phyloP scores from a whole-genome alignment of 37 sponge, comb jelly and placozoan species.

The Chondrosia reniformis region DNA sequence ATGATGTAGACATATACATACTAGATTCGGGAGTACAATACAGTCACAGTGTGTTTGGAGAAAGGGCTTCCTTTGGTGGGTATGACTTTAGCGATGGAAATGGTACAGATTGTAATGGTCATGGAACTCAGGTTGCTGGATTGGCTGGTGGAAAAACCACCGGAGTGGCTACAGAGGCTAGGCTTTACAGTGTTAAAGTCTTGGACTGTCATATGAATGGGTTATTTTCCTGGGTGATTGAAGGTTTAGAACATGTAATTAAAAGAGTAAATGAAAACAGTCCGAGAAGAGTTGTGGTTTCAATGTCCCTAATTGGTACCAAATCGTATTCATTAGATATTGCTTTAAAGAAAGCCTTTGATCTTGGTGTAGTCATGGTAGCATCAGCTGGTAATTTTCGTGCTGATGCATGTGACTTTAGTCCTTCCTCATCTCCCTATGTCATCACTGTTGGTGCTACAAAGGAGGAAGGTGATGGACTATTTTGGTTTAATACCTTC shows the following conservation, averaged over 20 bases:
- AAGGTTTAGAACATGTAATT: slow-evolving; percentile 8
- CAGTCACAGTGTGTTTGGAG: slow-evolving; percentile 8
- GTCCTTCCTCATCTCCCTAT: not conserved
- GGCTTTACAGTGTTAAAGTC: slow-evolving; percentile 19
- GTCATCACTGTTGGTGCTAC: slow-evolving; percentile 27
- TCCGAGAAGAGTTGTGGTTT: not conserved
- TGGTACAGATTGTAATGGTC: slow-evolving; percentile 25
- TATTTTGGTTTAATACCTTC: not conserved
- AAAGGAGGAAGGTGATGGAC: not conserved
- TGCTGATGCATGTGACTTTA: slow-evolving; percentile 15
- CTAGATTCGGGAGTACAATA: slow-evolving; percentile 17
- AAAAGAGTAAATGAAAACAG: not conserved
- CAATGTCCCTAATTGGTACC: slow-evolving; percentile 16
- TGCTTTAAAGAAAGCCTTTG: not conserved
- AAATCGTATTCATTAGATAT: not conserved
- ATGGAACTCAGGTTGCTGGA: slow-evolving; percentile 21
- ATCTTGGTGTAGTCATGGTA: slow-evolving; percentile 15
- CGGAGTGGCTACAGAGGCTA: slow-evolving; percentile 26
- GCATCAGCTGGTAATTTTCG: slow-evolving; percentile 15
- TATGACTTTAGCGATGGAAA: not conserved
- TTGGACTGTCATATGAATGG: not conserved
- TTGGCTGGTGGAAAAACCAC: slow-evolving; percentile 3
- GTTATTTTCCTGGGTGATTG: not conserved
- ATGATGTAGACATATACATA: slow-evolving; percentile 16
- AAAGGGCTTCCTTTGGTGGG: slow-evolving; percentile 4